These are phyloP conservation scores for Chrysolophus pictus DNA, from an alignment of 2,797 vertebrate genomes.

Conservation along the genomic window DNA sequence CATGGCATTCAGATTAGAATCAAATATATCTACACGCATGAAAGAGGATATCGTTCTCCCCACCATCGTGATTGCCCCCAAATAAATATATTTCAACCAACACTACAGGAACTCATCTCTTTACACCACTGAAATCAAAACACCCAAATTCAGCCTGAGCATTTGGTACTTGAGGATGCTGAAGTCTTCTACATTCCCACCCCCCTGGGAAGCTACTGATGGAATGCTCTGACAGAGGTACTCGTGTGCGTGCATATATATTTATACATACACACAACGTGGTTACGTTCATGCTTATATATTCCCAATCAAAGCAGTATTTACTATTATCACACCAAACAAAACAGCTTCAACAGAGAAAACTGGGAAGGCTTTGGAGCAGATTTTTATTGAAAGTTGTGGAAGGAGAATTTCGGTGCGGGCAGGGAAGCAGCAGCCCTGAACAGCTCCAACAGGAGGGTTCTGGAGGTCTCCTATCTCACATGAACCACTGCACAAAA, in stretches of 20 bases:
- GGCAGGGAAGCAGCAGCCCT: neutral
- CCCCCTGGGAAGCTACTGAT: neutral
- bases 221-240: fast-evolving
- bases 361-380: neutral
- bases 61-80: neutral
- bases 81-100: neutral
- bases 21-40: neutral
- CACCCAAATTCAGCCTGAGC: neutral
- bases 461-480: too few species aligned
- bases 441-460: fast-evolving
- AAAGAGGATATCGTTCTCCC: neutral
- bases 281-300: fast-evolving
- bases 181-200: neutral
- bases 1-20: neutral
- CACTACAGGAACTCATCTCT: neutral
- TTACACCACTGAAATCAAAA: neutral
- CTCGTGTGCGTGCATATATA: too few species aligned
- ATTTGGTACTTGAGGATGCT: neutral
- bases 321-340: neutral
- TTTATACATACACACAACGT: fast-evolving
- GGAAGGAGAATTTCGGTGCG: neutral
- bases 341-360: neutral
- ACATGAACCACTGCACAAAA: neutral
- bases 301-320: fast-evolving
- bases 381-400: neutral